phyloP scores from a whole-genome alignment of 2,797 vertebrate species.

The Esox masquinongy region DNA sequence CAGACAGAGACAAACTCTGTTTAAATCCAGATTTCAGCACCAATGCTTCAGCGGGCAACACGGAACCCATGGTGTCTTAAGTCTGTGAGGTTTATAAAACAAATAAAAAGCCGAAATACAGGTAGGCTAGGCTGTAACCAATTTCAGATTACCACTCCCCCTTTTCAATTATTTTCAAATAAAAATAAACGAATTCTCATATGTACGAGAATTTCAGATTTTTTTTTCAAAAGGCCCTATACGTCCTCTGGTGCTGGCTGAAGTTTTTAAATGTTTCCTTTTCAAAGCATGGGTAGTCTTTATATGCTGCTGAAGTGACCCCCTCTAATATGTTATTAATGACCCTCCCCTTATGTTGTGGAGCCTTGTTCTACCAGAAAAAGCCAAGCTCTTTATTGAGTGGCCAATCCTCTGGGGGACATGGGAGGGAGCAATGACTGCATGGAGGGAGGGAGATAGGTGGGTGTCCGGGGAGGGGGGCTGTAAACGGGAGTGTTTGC shows the following conservation, averaged over 20 bases:
- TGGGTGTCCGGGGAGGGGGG: neutral
- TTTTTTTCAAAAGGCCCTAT: constrained; percentile 6
- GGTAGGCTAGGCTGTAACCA: neutral
- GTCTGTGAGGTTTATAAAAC: neutral
- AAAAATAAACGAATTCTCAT: neutral
- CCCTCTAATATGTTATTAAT: constrained; percentile 90
- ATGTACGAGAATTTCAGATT: neutral
- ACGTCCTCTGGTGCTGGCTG: constrained; percentile 29
- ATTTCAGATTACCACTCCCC: neutral
- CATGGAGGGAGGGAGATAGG: neutral
- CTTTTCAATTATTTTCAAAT: neutral
- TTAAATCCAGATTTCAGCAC: constrained; percentile 86
- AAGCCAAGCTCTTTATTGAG: constrained; percentile 61
- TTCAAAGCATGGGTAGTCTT: constrained; percentile 66
- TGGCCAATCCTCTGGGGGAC: constrained; percentile 53
- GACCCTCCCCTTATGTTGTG: constrained; percentile 81
- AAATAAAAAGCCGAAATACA: neutral
- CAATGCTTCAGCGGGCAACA: constrained; percentile 87
- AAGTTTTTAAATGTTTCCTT: constrained; percentile 50
- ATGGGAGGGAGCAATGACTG: constrained; percentile 11
- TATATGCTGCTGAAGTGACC: constrained; percentile 83
- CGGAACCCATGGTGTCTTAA: constrained; percentile 85
- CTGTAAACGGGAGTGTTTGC: constrained; percentile 17
- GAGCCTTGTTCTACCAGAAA: constrained; percentile 74
- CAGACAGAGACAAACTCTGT: constrained; percentile 85